These are phyloP conservation scores for Sipunculus nudus DNA, from an alignment of 2,888 invertebrate genomes.

Conservation along the genomic window DNA sequence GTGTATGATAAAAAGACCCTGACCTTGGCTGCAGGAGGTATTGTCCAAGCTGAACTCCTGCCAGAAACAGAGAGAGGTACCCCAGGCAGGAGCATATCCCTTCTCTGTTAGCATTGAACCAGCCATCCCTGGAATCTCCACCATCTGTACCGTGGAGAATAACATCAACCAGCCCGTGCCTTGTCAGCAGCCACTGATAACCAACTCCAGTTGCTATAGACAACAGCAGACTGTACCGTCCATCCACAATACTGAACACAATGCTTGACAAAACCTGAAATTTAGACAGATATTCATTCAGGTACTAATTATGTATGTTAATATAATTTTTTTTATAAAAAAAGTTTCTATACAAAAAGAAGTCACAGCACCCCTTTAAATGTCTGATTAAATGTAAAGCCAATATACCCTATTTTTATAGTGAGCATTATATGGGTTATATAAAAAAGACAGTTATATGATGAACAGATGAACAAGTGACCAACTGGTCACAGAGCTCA, in stretches of 20 bases:
- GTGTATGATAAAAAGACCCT: conserved; percentile 3
- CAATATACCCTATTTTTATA: too few relatives aligned
- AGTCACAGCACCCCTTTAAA: too few relatives aligned
- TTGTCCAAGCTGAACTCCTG: conserved; percentile 70
- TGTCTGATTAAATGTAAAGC: too few relatives aligned
- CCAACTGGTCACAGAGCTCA: too few relatives aligned
- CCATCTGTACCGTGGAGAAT: conserved; percentile 71
- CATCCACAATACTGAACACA: conserved; percentile 71
- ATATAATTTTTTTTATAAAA: background rate
- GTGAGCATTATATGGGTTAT: too few relatives aligned
- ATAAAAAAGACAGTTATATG: too few relatives aligned
- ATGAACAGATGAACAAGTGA: too few relatives aligned
- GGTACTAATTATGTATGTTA: background rate
- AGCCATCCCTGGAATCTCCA: conserved; percentile 63
- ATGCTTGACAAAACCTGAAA: conserved; percentile 73
- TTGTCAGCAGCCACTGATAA: conserved; percentile 76
- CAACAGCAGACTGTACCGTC: conserved; percentile 70
- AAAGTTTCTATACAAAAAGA: too few relatives aligned
- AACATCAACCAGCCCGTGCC: conserved; percentile 74
- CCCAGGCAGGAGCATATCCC: conserved; percentile 87
- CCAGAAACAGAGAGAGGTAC: conserved; percentile 83
- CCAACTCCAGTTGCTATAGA: conserved; percentile 71
- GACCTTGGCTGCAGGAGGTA: conserved; percentile 53
- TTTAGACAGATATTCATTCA: background rate
- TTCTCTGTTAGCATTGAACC: conserved; percentile 88